Base-by-base conservation (phyloP, 2,888 invertebrate genomes). In the Sarcophaga rosellei region DNA sequence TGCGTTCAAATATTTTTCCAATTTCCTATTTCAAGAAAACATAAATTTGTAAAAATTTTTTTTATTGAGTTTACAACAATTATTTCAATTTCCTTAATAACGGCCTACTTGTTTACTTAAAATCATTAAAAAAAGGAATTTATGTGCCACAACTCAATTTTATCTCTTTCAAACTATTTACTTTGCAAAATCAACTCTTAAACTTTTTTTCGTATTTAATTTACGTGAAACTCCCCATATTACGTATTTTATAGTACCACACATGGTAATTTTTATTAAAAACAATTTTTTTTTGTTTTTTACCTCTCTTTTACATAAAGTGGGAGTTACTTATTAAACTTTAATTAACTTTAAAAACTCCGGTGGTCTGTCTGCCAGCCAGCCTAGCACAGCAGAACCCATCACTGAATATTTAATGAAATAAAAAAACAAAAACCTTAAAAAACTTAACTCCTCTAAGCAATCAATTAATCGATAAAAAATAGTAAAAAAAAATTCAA, bases 271-370 rank as follows among this genome's bases (percentile, higher is more conserved):
- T 20, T 57, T 45, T 4, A 65, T 65, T 57, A 10, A 44, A 53
- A 25, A 35, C 6, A n/a, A 21, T 17, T 76, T 15, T 6, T 59
- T 57, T n/a, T 20, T n/a, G n/a, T 44, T 66, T 35, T 57, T 20
- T 35, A 35, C 10, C 8, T 10, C 35, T 10, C 35, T 35, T 35
- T 76, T 66, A 57, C 66, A 47, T 45, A 65, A 59, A 63, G 63
- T 76, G 35, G 70, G 59, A 59, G 82, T 76, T 70, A 21, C 35
- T 66, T 70, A 72, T 61, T 53, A 66, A 59, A 72, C 65, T 76
- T 66, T 65, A 82, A 82, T 82, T 73, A 66, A 77, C 61, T 57
- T 78, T 68, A 44, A 72, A 35, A 61, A 21, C n/a, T 77, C 76
- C 59, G 82, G 82, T 82, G 82, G 82, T 75, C 69, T 69, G 17